These are phyloP conservation scores for Terrapene triunguis DNA, from an alignment of 2,113 vertebrate genomes.

Conservation along the genomic window DNA sequence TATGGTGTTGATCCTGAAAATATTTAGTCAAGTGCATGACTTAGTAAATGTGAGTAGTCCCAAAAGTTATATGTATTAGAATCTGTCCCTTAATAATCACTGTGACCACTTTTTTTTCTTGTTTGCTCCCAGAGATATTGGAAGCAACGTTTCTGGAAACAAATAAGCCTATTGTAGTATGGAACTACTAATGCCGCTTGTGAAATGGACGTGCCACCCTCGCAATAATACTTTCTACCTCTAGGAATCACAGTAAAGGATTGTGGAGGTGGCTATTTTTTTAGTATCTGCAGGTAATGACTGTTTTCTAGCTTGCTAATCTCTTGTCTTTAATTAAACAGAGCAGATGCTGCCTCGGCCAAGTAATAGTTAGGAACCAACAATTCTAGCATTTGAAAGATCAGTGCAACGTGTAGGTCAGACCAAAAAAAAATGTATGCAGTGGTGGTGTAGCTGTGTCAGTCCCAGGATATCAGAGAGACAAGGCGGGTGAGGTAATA, in stretches of 20 bases:
- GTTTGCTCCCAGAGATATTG: neutral
- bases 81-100: neutral
- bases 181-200: neutral
- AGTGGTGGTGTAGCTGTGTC: neutral
- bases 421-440: neutral
- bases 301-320: slow-evolving; percentile 55
- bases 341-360: slow-evolving; percentile 25
- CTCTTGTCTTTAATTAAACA: slow-evolving; percentile 4
- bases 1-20: neutral
- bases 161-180: neutral
- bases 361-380: neutral
- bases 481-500: neutral
- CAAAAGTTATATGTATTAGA: neutral
- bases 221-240: neutral
- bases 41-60: too few species aligned
- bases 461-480: neutral
- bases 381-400: neutral
- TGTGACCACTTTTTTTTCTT: neutral
- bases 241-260: slow-evolving; percentile 17
- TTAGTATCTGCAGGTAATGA: slow-evolving; percentile 45
- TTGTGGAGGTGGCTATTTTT: slow-evolving; percentile 53
- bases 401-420: neutral
- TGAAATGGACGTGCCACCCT: neutral
- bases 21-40: neutral
- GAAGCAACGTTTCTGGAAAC: neutral